These are phyloP conservation scores for Chaetops frenatus DNA, from an alignment of 2,113 vertebrate genomes.

Conservation along the genomic window DNA sequence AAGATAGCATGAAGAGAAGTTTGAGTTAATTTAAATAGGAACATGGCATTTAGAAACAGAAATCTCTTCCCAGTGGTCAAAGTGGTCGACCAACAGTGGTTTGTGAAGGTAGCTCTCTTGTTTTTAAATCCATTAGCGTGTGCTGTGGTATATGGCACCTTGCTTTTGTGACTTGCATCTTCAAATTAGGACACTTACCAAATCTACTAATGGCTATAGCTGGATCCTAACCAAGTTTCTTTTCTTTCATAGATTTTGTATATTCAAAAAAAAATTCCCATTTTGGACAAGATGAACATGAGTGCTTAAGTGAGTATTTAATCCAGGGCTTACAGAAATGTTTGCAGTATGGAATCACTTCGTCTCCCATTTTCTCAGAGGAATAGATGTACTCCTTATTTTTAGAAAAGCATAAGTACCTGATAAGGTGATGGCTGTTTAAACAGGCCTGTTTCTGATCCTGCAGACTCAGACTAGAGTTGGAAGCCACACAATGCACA, in stretches of 20 bases:
- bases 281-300: neutral
- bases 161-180: neutral
- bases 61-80: neutral
- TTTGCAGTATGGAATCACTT: neutral
- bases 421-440: neutral
- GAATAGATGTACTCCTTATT: neutral
- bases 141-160: neutral
- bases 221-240: neutral
- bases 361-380: neutral
- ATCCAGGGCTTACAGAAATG: neutral
- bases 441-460: neutral
- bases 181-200: neutral
- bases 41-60: neutral
- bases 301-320: neutral
- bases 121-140: neutral
- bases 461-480: neutral
- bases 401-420: neutral
- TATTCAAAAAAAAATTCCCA: neutral
- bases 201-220: neutral
- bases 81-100: neutral
- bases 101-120: neutral
- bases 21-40: slow-evolving; percentile 1
- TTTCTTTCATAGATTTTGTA: neutral
- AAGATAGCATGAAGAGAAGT: neutral
- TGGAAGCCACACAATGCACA: neutral